A percentile compares a stretch with the other conserved stretches of the same genome.
These are phyloP conservation scores for Chrysochloris asiatica DNA, from an alignment of 2,113 vertebrate species.

Conservation along the genomic window DNA sequence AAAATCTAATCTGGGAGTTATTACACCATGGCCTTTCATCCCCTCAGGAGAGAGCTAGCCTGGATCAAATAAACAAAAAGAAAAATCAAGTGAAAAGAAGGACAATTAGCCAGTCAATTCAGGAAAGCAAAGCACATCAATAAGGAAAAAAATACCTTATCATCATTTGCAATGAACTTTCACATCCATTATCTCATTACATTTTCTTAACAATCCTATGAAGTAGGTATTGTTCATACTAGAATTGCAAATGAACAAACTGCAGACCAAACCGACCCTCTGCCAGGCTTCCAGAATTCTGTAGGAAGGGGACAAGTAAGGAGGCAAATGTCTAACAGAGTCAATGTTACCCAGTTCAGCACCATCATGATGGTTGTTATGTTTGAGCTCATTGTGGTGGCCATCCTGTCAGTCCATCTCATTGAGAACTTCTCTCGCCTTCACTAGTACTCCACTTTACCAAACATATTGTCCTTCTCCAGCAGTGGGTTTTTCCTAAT, in stretches of 20 bases:
- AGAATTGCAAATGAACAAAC: neutral
- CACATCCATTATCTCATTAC: neutral
- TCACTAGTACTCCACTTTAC: neutral
- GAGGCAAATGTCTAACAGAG: neutral
- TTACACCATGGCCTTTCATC: neutral
- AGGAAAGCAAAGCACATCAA: neutral
- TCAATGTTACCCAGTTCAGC: neutral
- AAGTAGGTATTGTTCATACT: neutral
- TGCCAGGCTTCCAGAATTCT: neutral
- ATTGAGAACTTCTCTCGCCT: neutral
- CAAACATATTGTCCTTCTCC: neutral
- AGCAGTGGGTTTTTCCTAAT: neutral
- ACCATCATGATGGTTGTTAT: neutral
- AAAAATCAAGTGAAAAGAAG: constrained; percentile 27
- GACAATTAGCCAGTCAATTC: neutral
- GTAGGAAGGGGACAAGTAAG: neutral
- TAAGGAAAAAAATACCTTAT: neutral
- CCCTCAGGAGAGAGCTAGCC: neutral
- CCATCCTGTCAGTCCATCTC: neutral
- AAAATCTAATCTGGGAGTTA: neutral
- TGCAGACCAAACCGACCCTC: too few relatives aligned
- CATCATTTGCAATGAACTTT: neutral
- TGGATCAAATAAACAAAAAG: neutral
- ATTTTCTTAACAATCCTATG: neutral
- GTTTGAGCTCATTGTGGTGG: neutral